These are phyloP conservation scores for Dione juno DNA, from an alignment of 2,888 invertebrate species.

Conservation along the genomic window DNA sequence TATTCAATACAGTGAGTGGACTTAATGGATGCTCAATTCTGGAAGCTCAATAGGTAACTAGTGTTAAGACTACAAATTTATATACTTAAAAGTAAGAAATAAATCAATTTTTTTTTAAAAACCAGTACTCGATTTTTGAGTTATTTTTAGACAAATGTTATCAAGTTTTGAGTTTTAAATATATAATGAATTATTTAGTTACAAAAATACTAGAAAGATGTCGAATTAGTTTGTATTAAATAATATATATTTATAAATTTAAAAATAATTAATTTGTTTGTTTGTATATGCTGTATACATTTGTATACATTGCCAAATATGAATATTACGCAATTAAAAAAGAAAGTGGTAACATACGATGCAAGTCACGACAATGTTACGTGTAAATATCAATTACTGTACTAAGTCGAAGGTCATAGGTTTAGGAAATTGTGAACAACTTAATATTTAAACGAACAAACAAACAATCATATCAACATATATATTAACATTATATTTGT, in stretches of 20 bases:
- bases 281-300: not conserved
- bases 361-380: not conserved
- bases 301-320: not conserved
- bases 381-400: not conserved
- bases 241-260: not conserved
- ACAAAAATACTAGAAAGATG: no score
- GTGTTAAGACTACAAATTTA: slow-evolving; percentile 7
- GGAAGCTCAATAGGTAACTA: slow-evolving; percentile 28
- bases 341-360: not conserved
- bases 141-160: not conserved
- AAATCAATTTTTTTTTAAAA: slow-evolving; percentile 15
- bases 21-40: slow-evolving; percentile 16
- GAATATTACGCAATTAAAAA: slow-evolving; percentile 8
- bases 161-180: not conserved
- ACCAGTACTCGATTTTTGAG: not conserved
- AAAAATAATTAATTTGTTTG: not conserved
- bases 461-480: no score
- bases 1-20: slow-evolving; percentile 10
- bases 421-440: not conserved
- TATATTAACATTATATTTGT: no score
- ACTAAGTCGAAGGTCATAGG: not conserved
- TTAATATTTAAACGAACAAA: no score
- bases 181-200: no score
- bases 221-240: not conserved
- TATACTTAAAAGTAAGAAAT: not conserved